phyloP scores from a whole-genome alignment of 2,113 vertebrate genomes.

The Pteronura brasiliensis region DNA sequence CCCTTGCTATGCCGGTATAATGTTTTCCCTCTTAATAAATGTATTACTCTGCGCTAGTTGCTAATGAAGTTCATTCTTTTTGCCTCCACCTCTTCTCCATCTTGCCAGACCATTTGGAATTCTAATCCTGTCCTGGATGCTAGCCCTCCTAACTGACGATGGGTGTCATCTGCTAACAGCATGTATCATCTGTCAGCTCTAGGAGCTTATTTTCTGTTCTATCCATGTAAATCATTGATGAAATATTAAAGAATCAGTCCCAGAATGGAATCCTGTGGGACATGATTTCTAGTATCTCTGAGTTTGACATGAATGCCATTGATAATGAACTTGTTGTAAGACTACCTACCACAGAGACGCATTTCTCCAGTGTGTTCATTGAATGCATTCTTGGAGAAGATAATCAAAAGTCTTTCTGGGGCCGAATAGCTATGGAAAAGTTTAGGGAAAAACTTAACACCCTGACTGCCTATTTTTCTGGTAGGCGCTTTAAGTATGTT shows the following conservation, averaged over 20 bases:
- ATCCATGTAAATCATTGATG: conserved; percentile 77
- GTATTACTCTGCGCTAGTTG: conserved; percentile 52
- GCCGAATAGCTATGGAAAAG: neutral
- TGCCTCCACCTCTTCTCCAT: conserved; percentile 77
- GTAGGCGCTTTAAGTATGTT: neutral
- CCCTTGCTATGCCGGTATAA: neutral
- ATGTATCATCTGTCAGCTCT: conserved; percentile 77
- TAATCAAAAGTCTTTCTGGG: neutral
- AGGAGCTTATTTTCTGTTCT: conserved; percentile 76
- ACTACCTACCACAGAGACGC: neutral
- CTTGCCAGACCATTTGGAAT: conserved; percentile 80
- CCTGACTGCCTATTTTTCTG: conserved; percentile 11
- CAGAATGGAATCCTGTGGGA: conserved; percentile 38
- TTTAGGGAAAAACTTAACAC: neutral
- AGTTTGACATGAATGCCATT: neutral
- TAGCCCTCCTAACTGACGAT: conserved; percentile 76
- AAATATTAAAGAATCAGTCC: conserved; percentile 71
- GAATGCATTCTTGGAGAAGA: neutral
- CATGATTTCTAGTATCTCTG: conserved; percentile 11
- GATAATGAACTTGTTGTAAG: neutral
- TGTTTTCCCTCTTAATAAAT: conserved; percentile 44
- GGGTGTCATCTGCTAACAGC: conserved; percentile 80
- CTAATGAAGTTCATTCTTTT: conserved; percentile 73
- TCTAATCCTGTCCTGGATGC: conserved; percentile 81
- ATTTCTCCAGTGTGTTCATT: neutral